A percentile compares a stretch with the other conserved stretches of the same genome.
Evolutionary conservation across 2,888 invertebrate genomes (phyloP).

Genomic region (Pseudococcus viburni): DNA sequence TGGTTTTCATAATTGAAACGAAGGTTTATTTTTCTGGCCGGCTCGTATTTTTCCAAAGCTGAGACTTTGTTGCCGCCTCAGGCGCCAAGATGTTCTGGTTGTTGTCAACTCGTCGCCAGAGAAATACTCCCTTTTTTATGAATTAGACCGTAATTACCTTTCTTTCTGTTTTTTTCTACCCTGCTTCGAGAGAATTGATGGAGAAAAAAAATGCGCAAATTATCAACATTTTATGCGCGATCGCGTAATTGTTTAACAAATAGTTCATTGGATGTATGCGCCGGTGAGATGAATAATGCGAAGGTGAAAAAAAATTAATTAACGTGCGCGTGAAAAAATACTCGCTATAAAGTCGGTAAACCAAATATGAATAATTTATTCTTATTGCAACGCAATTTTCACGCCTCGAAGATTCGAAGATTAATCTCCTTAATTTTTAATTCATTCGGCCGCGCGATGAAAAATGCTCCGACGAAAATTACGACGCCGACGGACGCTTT

Average conservation of each 20-base stretch:
- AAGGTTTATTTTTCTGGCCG: neutral
- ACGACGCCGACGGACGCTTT: conserved; percentile 6
- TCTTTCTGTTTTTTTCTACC: neutral
- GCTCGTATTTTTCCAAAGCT: neutral
- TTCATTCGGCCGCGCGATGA: conserved; percentile 30
- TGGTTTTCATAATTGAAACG: conserved; percentile 3
- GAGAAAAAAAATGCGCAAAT: conserved; percentile 1
- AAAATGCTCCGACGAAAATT: conserved; percentile 39
- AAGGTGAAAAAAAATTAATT: conserved; percentile 39
- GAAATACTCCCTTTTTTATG: neutral
- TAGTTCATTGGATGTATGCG: neutral
- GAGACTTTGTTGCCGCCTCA: neutral
- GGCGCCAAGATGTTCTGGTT: conserved; percentile 5
- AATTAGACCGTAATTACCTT: neutral
- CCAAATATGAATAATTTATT: conserved; percentile 54
- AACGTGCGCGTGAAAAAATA: conserved; percentile 23
- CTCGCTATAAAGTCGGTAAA: conserved; percentile 33
- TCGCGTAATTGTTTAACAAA: conserved; percentile 48
- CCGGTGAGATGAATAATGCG: neutral
- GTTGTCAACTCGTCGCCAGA: neutral
- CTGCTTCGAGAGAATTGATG: too few relatives aligned
- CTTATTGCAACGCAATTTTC: conserved; percentile 46
- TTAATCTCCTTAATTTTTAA: conserved; percentile 53
- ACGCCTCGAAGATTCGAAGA: conserved; percentile 52
- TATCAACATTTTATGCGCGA: conserved; percentile 42